phyloP scores from a whole-genome alignment of 2,113 vertebrate genomes.

The Corydoras sp. region DNA sequence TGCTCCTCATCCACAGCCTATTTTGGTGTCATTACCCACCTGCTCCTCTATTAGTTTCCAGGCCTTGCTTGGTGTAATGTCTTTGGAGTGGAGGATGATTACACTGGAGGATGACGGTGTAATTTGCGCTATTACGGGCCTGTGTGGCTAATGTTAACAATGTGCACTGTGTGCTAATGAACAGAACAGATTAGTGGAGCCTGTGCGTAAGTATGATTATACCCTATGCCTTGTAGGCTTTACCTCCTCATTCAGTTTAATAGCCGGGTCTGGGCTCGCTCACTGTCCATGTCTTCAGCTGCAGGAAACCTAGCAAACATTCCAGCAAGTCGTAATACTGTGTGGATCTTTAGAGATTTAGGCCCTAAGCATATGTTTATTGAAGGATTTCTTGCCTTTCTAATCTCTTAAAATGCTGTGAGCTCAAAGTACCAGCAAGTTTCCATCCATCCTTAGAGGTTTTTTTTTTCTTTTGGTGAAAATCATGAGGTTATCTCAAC shows the following conservation, averaged over 20 bases:
- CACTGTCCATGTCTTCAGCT: constrained; percentile 13
- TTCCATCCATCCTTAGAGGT: constrained; percentile 2
- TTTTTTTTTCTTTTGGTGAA: background rate
- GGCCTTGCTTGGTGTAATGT: constrained; percentile 37
- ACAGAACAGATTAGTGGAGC: constrained; percentile 37
- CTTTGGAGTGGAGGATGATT: constrained; percentile 47
- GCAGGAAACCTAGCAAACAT: background rate
- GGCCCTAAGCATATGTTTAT: background rate
- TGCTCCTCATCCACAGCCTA: constrained; percentile 4
- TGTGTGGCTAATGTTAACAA: constrained; percentile 44
- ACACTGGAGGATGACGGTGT: constrained; percentile 41
- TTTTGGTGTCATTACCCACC: constrained; percentile 29
- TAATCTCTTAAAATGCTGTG: background rate
- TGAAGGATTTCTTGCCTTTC: constrained; percentile 10
- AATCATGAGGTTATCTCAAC: background rate
- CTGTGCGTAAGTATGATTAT: constrained; percentile 33
- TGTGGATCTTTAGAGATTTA: background rate
- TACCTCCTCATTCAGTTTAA: constrained; percentile 31
- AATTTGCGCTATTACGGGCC: constrained; percentile 47
- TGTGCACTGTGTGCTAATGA: constrained; percentile 39
- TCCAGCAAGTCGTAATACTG: background rate
- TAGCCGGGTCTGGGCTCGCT: constrained; percentile 3
- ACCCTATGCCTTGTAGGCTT: constrained; percentile 30
- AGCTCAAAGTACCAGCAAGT: background rate
- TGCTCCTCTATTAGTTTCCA: constrained; percentile 26